phyloP scores from a whole-genome alignment of 2,797 vertebrate species.

The Mus spretus region DNA sequence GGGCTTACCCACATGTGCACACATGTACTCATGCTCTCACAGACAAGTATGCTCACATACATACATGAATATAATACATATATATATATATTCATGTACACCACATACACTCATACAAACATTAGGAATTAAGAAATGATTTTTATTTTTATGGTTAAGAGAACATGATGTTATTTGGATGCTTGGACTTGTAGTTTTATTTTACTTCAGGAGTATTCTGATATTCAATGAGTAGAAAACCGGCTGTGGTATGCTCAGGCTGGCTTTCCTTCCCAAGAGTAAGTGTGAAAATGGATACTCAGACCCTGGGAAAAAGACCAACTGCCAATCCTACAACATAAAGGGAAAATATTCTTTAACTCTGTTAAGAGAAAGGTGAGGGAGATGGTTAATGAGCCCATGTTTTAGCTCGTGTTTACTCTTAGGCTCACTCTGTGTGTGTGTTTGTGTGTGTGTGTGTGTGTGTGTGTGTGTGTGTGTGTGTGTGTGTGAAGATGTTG shows the following conservation, averaged over 20 bases:
- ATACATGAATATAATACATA: not conserved
- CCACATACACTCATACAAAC: not conserved
- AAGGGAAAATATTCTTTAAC: constrained; percentile 36
- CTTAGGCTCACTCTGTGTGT: not conserved
- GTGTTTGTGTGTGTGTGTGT: not conserved
- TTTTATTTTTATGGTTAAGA: constrained; percentile 47
- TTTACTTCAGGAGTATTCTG: not conserved
- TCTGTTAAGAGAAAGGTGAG: constrained; percentile 20
- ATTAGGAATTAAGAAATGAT: constrained; percentile 51
- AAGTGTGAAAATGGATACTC: not conserved
- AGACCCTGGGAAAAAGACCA: not conserved
- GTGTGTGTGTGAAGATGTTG: constrained; percentile 27
- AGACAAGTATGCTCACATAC: not conserved
- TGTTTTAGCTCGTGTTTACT: not conserved
- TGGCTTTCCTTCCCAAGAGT: not conserved
- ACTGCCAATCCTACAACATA: not conserved
- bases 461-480: not conserved
- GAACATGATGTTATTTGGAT: constrained; percentile 14
- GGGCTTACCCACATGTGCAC: not conserved
- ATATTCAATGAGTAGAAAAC: not conserved
- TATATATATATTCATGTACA: not conserved
- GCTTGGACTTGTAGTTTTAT: not conserved
- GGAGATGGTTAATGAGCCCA: not conserved
- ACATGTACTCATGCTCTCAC: not conserved
- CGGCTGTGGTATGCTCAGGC: not conserved